Conservation (phyloP, 2,888 invertebrate species). For the Nemotelus pantherinus region DNA sequence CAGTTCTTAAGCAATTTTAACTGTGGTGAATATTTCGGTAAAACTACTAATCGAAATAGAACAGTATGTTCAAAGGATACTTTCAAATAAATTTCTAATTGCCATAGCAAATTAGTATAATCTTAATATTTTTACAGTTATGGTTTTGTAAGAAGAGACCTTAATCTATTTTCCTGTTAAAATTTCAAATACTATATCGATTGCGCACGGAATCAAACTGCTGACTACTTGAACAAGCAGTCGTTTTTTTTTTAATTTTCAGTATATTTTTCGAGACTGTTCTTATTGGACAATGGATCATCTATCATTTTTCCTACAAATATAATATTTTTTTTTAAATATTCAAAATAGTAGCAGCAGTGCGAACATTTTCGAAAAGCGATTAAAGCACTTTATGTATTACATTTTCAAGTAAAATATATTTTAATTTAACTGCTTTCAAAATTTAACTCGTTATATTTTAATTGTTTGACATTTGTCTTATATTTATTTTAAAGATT, state of each 20-base stretch:
- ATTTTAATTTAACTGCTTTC: not conserved
- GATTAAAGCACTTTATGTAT: slow-evolving; percentile 34
- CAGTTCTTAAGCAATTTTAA: too few species aligned
- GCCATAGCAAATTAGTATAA: too few species aligned
- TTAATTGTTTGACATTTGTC: not conserved
- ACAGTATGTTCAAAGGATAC: too few species aligned
- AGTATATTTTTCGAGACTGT: not conserved
- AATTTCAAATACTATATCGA: not conserved
- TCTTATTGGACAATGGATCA: not conserved
- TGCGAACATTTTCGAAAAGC: slow-evolving; percentile 31
- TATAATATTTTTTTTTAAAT: too few species aligned
- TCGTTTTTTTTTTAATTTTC: slow-evolving; percentile 22
- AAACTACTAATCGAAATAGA: too few species aligned
- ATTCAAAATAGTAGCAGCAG: not conserved
- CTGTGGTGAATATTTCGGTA: too few species aligned
- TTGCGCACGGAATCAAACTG: not conserved
- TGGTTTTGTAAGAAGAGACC: slow-evolving; percentile 8
- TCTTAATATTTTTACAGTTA: too few species aligned
- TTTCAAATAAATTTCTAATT: too few species aligned
- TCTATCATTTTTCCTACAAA: not conserved
- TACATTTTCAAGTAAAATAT: slow-evolving; percentile 27
- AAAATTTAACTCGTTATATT: not conserved
- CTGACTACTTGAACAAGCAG: not conserved
- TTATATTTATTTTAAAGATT: not conserved
- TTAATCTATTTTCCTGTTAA: slow-evolving; percentile 3